Conservation (phyloP, 1,140 invertebrate species). For the Drosophila takahashii region DNA sequence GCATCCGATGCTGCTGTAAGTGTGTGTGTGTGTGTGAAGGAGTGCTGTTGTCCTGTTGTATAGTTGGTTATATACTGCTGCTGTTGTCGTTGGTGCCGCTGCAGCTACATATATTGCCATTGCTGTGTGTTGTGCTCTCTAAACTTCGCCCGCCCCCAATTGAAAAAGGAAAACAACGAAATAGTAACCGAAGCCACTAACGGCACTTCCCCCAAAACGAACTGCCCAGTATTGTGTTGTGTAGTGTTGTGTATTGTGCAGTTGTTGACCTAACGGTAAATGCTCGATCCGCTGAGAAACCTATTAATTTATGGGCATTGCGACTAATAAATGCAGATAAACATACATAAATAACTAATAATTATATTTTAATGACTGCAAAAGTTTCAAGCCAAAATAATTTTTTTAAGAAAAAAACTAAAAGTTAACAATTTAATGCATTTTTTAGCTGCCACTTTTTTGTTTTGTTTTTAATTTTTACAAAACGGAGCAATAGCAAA, state of each 20-base stretch:
- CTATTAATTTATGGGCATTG: neutral
- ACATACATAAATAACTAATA: neutral
- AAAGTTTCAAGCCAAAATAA: too few species aligned
- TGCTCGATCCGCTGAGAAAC: neutral
- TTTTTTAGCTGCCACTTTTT: too few species aligned
- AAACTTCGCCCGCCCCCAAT: slow-evolving; percentile 50
- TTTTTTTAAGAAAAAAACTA: too few species aligned
- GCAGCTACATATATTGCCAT: slow-evolving; percentile 55
- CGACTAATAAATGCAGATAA: too few species aligned
- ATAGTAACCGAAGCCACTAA: slow-evolving; percentile 45
- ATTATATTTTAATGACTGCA: neutral
- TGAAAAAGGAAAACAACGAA: slow-evolving; percentile 29
- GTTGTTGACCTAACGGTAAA: slow-evolving; percentile 39
- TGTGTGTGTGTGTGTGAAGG: slow-evolving; percentile 36
- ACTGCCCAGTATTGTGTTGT: slow-evolving; percentile 56
- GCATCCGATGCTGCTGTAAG: slow-evolving; percentile 18
- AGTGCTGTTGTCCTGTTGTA: slow-evolving; percentile 66
- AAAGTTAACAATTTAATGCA: too few species aligned
- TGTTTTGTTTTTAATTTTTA: too few species aligned
- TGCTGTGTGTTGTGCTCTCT: slow-evolving; percentile 66
- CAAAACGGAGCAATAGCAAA: too few species aligned
- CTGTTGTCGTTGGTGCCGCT: slow-evolving; percentile 55
- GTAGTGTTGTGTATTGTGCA: slow-evolving; percentile 48
- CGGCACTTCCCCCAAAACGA: slow-evolving; percentile 46
- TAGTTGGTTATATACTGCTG: slow-evolving; percentile 56